These are phyloP conservation scores for Monopterus albus DNA, from an alignment of 2,113 vertebrate genomes.

Conservation along the genomic window DNA sequence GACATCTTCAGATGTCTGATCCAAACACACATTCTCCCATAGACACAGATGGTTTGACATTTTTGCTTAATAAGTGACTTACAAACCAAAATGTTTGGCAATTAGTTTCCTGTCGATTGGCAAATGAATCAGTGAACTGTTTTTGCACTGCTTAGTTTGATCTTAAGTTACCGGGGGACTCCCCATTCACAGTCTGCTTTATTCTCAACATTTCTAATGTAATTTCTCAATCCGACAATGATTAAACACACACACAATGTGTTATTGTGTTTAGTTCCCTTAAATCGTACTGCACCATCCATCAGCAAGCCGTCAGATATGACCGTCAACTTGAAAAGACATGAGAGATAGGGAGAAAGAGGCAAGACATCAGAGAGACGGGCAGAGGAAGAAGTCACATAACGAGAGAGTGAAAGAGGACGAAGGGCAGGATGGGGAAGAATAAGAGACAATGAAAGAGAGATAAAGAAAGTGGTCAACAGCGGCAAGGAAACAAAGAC, in stretches of 20 bases:
- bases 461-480: not conserved
- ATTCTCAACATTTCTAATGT: not conserved
- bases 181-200: too few species aligned
- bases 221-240: not conserved
- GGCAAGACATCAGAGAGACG: too few species aligned
- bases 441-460: not conserved
- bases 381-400: not conserved
- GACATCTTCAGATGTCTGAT: too few species aligned
- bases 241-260: not conserved
- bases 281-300: conserved; percentile 34
- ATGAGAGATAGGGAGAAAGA: not conserved
- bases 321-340: conserved; percentile 58
- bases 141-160: too few species aligned
- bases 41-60: too few species aligned
- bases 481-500: conserved; percentile 5
- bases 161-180: too few species aligned
- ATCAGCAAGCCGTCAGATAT: conserved; percentile 47
- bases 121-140: too few species aligned
- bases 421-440: not conserved
- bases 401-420: not conserved
- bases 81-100: too few species aligned
- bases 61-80: too few species aligned
- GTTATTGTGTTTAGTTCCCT: conserved; percentile 16
- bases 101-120: too few species aligned
- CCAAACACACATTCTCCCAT: too few species aligned